Percentiles rank a stretch among this genome's conserved stretches.
These are phyloP conservation scores for Scylla paramamosain DNA, from an alignment of 1,140 invertebrate genomes.

Conservation along the genomic window DNA sequence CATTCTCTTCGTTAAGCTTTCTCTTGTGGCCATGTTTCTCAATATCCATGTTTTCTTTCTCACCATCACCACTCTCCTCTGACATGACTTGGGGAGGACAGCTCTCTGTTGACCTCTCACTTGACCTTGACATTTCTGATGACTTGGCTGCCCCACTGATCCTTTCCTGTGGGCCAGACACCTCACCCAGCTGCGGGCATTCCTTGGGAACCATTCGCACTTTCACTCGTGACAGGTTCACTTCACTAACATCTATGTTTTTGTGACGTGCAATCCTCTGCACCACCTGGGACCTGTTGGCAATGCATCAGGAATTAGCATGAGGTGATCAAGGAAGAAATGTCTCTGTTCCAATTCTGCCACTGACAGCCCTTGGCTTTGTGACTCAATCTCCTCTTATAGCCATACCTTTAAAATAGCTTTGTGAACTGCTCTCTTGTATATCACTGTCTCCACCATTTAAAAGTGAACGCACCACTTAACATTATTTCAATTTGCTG, in stretches of 20 bases:
- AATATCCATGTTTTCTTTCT: slow-evolving; percentile 34
- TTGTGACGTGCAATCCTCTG: slow-evolving; percentile 58
- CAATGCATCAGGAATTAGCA: no score
- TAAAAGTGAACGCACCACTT: no score
- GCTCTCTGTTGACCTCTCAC: no score
- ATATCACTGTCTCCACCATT: no score
- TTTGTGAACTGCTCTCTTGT: no score
- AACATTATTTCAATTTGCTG: no score
- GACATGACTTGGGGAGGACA: not conserved
- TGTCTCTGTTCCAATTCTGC: no score
- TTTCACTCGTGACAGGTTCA: slow-evolving; percentile 56
- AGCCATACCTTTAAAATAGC: no score
- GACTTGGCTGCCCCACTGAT: not conserved
- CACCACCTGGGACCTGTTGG: slow-evolving; percentile 47
- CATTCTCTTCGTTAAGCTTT: slow-evolving; percentile 15
- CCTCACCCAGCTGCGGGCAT: not conserved
- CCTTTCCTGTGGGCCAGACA: not conserved
- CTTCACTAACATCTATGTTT: slow-evolving; percentile 48
- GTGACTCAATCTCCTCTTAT: no score
- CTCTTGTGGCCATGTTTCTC: slow-evolving; percentile 25
- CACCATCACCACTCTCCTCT: slow-evolving; percentile 10
- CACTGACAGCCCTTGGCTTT: no score
- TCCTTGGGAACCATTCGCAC: slow-evolving; percentile 59
- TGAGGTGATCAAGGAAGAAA: no score
- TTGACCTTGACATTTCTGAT: no score